phyloP scores from a whole-genome alignment of 2,888 invertebrate genomes.

The Poecilobothrus nobilitatus region DNA sequence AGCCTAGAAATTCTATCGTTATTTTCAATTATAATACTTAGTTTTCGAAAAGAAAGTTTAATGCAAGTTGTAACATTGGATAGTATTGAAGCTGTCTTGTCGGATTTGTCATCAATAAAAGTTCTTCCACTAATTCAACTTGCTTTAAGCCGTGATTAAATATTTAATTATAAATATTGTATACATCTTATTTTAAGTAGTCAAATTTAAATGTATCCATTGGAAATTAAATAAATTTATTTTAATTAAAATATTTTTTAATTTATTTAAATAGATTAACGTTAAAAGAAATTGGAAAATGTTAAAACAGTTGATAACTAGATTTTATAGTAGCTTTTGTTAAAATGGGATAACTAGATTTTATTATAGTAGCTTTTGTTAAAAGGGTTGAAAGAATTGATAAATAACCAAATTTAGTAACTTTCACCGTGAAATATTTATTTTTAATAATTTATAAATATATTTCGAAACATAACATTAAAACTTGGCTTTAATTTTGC shows the following conservation, averaged over 20 bases:
- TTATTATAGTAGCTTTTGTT: no score
- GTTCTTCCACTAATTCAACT: constrained; percentile 78
- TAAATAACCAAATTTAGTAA: no score
- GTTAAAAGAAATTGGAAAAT: no score
- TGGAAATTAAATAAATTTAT: neutral
- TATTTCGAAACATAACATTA: no score
- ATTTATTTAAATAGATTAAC: no score
- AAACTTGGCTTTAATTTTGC: neutral
- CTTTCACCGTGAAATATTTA: no score
- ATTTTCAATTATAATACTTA: constrained; percentile 75
- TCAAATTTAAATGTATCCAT: neutral
- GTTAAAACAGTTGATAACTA: no score
- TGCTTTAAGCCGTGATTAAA: constrained; percentile 59
- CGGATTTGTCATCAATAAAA: constrained; percentile 78
- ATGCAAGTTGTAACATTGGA: constrained; percentile 65
- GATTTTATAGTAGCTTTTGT: no score
- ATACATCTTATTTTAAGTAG: constrained; percentile 3
- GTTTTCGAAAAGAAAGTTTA: constrained; percentile 78
- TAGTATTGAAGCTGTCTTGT: constrained; percentile 76
- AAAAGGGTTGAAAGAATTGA: no score
- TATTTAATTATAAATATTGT: neutral
- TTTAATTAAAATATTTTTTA: neutral
- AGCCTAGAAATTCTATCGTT: constrained; percentile 81
- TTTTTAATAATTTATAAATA: no score
- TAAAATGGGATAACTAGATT: no score